Conservation (phyloP, 2,888 invertebrate species). For the Euphydryas editha region DNA sequence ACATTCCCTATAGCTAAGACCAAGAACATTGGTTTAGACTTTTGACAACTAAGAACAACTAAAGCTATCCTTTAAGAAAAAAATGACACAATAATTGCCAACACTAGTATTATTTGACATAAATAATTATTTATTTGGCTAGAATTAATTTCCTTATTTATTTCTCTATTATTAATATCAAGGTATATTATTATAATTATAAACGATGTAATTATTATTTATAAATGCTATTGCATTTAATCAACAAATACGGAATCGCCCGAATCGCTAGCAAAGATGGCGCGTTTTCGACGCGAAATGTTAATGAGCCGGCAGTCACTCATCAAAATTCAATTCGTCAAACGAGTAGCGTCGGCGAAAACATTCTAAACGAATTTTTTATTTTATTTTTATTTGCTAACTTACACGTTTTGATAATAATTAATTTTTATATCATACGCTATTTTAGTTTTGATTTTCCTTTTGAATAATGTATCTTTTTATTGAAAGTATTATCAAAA, state of each 20-base stretch:
- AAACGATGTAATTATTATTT: background rate
- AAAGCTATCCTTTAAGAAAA: no score
- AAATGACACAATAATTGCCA: no score
- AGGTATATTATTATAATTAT: background rate
- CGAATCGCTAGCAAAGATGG: constrained; percentile 40
- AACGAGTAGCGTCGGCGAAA: constrained; percentile 60
- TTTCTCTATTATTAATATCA: no score
- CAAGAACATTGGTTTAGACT: no score
- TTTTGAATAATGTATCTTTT: no score
- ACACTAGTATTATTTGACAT: no score
- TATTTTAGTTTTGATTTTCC: background rate
- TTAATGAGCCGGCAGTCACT: constrained; percentile 72
- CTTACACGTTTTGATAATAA: background rate
- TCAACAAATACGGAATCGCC: constrained; percentile 21
- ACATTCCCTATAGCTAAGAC: no score
- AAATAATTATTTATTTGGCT: no score
- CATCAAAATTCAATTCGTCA: constrained; percentile 82
- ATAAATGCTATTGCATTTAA: no score
- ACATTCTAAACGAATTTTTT: constrained; percentile 24
- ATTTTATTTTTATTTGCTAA: background rate
- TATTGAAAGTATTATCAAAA: no score
- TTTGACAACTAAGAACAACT: no score
- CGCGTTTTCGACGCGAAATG: constrained; percentile 62
- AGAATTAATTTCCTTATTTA: no score
- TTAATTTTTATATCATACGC: background rate